phyloP scores from a whole-genome alignment of 30 jellyfish, hydroid and myxozoan species.

The Hydractinia echinata region DNA sequence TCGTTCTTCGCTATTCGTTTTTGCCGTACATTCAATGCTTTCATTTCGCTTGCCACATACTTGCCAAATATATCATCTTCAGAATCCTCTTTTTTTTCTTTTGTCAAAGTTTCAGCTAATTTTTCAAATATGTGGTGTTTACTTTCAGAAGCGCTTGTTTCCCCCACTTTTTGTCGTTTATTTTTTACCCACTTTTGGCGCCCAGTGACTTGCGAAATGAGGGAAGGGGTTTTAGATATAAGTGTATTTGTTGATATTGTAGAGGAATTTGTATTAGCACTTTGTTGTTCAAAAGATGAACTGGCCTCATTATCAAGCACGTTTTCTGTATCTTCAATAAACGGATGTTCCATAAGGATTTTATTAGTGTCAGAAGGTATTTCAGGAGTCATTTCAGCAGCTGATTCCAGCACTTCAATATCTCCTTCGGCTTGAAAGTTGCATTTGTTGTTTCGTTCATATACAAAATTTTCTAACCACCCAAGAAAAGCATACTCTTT shows the following conservation, averaged over 20 bases:
- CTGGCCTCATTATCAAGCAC: too few relatives aligned
- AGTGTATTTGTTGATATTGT: not conserved
- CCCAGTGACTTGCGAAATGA: too few relatives aligned
- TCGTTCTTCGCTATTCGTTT: not conserved
- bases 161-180: not conserved
- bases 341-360: too few relatives aligned
- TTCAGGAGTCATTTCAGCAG: not conserved
- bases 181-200: slow-evolving; percentile 1
- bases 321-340: too few relatives aligned
- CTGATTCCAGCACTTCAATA: too few relatives aligned
- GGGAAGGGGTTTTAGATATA: not conserved
- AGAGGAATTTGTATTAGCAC: not conserved
- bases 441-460: slow-evolving; percentile 7
- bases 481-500: not conserved
- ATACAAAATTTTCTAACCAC: not conserved
- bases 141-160: slow-evolving; percentile 7
- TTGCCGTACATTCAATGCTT: not conserved
- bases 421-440: not conserved
- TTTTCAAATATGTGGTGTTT: too few relatives aligned
- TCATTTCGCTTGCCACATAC: slow-evolving; percentile 2
- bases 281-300: not conserved
- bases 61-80: not conserved
- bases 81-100: not conserved
- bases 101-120: not conserved
- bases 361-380: not conserved